Evolutionary conservation across 2,888 invertebrate species (phyloP).

Genomic region (Cepaea hortensis): DNA sequence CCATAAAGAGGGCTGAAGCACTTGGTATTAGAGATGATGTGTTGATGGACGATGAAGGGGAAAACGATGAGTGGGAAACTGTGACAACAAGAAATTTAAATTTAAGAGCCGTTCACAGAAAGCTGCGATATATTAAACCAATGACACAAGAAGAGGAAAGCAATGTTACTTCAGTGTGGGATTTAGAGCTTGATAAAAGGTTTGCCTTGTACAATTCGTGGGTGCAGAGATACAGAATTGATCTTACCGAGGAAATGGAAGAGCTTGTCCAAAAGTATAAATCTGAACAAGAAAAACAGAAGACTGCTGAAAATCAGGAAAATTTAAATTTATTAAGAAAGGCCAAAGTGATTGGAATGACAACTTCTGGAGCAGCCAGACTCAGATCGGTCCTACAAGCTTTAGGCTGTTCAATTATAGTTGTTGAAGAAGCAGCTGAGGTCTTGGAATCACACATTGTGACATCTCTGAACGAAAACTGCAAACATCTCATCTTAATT

Average conservation of each 20-base stretch:
- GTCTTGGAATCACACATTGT: too few relatives aligned
- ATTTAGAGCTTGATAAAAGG: conserved; percentile 46
- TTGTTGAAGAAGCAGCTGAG: conserved; percentile 78
- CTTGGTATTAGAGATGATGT: too few relatives aligned
- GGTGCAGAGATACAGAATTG: conserved; percentile 59
- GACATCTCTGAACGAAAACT: too few relatives aligned
- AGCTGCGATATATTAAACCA: not conserved
- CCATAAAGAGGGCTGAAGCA: not conserved
- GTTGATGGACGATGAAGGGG: not conserved
- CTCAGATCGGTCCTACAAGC: conserved; percentile 62
- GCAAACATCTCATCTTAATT: too few relatives aligned
- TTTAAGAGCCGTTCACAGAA: not conserved
- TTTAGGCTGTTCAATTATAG: conserved; percentile 75
- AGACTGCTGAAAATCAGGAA: conserved; percentile 57
- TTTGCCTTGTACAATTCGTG: conserved; percentile 75
- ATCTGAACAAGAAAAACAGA: not conserved
- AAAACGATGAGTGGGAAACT: not conserved
- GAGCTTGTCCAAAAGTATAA: conserved; percentile 54
- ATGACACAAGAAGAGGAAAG: conserved; percentile 13
- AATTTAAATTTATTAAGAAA: conserved; percentile 60
- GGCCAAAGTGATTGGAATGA: conserved; percentile 40
- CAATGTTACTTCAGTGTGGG: conserved; percentile 60
- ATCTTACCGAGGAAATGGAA: conserved; percentile 52
- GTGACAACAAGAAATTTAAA: not conserved
- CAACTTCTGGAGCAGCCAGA: conserved; percentile 8